Evolutionary conservation across 2,113 vertebrate species (phyloP).

Genomic region (Ochotona curzoniae): DNA sequence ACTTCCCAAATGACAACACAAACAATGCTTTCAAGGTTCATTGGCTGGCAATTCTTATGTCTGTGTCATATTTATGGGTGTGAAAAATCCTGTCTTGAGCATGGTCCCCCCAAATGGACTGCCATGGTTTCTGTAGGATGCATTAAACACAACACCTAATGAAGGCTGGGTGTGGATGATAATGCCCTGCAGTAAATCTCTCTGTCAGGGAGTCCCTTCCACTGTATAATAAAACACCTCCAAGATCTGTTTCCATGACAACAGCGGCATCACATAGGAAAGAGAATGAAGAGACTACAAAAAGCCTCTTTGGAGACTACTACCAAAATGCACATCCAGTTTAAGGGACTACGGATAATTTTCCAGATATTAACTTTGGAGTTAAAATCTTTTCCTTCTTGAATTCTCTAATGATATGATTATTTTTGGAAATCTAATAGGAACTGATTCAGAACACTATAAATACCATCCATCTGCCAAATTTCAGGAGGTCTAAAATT

Average conservation of each 20-base stretch:
- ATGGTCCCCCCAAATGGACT: neutral
- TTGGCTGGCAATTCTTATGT: neutral
- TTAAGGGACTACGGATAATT: constrained; percentile 58
- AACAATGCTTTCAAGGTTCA: neutral
- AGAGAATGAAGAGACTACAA: constrained; percentile 69
- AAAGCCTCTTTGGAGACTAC: constrained; percentile 69
- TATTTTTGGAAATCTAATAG: constrained; percentile 71
- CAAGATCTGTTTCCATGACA: constrained; percentile 81
- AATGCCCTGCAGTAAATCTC: constrained; percentile 59
- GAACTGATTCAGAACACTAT: constrained; percentile 68
- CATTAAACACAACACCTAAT: neutral
- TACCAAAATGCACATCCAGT: constrained; percentile 53
- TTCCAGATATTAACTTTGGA: constrained; percentile 36
- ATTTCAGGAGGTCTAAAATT: constrained; percentile 68
- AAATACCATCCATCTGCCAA: constrained; percentile 66
- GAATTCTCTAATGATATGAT: constrained; percentile 61
- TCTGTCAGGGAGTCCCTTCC: constrained; percentile 70
- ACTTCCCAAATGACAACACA: rapidly evolving
- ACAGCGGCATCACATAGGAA: constrained; percentile 75
- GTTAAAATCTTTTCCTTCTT: constrained; percentile 59
- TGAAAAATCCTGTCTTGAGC: neutral
- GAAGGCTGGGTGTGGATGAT: neutral
- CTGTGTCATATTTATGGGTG: neutral
- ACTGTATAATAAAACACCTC: constrained; percentile 70
- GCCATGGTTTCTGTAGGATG: neutral